A percentile compares a stretch with the other conserved stretches of the same genome.
Evolutionary conservation across 2,797 vertebrate genomes (phyloP).

Genomic region (Acanthiza pusilla): DNA sequence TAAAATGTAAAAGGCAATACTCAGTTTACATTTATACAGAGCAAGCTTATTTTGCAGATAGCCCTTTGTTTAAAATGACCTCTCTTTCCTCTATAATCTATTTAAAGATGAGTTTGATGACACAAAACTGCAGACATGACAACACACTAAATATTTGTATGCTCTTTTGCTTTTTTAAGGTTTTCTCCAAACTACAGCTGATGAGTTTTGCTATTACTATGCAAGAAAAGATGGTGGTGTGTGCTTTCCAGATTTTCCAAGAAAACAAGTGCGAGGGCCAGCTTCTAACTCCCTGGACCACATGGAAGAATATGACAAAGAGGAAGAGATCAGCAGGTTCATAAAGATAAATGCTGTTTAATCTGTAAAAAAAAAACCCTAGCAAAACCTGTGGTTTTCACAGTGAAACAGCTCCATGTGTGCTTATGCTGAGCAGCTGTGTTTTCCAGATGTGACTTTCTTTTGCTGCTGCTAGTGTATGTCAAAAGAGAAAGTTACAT

Average conservation of each 20-base stretch:
- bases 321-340: constrained; percentile 94
- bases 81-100: background rate
- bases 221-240: constrained; percentile 86
- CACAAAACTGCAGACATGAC: constrained; percentile 14
- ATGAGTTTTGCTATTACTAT: constrained; percentile 97
- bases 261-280: constrained; percentile 89
- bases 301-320: constrained; percentile 89
- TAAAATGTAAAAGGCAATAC: background rate
- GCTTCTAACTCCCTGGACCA: constrained; percentile 95
- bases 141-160: constrained; percentile 53
- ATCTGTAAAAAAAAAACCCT: constrained; percentile 42
- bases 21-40: background rate
- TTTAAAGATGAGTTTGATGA: constrained; percentile 5
- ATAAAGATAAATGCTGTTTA: constrained; percentile 77
- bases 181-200: constrained; percentile 94
- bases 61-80: constrained; percentile 11
- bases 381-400: constrained; percentile 65
- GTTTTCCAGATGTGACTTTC: constrained; percentile 67
- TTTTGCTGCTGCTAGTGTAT: constrained; percentile 29
- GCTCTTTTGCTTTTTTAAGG: constrained; percentile 78
- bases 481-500: constrained; percentile 48
- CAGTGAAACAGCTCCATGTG: constrained; percentile 61
- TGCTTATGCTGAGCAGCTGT: constrained; percentile 63
- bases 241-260: constrained; percentile 98
- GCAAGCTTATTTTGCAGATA: background rate